Base-by-base conservation (phyloP, 2,888 invertebrate genomes). In the Apantesis nais region DNA sequence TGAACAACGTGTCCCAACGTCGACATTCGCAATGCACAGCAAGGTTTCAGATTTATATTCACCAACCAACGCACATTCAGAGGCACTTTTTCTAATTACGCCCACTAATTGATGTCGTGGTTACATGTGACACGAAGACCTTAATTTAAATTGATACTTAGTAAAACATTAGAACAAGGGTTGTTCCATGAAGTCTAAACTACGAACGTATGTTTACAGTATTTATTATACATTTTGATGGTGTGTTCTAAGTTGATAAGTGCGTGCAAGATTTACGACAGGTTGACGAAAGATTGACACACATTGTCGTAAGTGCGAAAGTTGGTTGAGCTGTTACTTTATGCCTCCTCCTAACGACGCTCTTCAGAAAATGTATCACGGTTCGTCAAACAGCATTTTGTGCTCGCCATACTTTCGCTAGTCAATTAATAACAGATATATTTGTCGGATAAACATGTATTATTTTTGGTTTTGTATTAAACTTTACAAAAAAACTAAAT, bases 311-410 rank as follows among this genome's bases (percentile, higher is more conserved):
- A 66, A 64, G 67, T 72, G 75, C 66, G 75, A 78, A 82, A 82
- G 82, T 82, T 75, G 61, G 74, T 74, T 73, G 72, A 80, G 78
- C 71, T 68, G 76, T 77, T 74, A 77, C 79, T 80, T 78, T 76
- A 78, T 69, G 74, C 77, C 74, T 74, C 66, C 65, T 62, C 74
- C 65, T 74, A 78, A 74, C 78, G 72, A 77, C 73, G 68, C 73
- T 74, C 60, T 62, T 72, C 75, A 74, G 74, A 68, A 74, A 78
- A 75, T 70, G 76, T 75, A 78, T 77, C 71, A 78, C 75, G 80
- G 77, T 74, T 73, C 75, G 78, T 76, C 75, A 73, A 79, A 76
- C 69, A 74, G 71, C 71, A 72, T 69, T 70, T 73, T 67, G 61
- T 74, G 62, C 55, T 67, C 52, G 55, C 62, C 29, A 52, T 66